A percentile compares a stretch with the other conserved stretches of the same genome.
Evolutionary conservation across 2,888 invertebrate species (phyloP).

Genomic region (Lochmaea crataegi): DNA sequence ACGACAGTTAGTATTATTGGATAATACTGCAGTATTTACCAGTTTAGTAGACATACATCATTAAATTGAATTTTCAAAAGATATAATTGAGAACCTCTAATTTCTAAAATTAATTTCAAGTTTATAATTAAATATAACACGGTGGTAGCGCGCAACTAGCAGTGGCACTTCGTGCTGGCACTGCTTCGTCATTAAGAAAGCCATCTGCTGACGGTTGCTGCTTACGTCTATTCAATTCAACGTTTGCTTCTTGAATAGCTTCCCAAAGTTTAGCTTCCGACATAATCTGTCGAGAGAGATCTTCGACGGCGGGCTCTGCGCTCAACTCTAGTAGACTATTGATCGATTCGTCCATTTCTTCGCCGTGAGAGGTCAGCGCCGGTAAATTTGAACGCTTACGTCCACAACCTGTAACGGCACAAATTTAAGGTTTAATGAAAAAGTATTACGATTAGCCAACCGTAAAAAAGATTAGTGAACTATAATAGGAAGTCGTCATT

Average conservation of each 20-base stretch:
- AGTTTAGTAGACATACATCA: too few species aligned
- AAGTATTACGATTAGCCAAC: too few species aligned
- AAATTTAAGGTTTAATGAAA: background rate
- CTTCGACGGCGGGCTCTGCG: slow-evolving; percentile 78
- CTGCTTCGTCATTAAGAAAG: slow-evolving; percentile 54
- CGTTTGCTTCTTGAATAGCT: slow-evolving; percentile 82
- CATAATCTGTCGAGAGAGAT: slow-evolving; percentile 81
- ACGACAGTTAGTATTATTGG: too few species aligned
- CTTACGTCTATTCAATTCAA: slow-evolving; percentile 75
- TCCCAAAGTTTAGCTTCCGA: slow-evolving; percentile 84
- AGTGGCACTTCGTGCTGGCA: slow-evolving; percentile 57
- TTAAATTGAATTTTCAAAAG: too few species aligned
- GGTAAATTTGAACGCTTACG: slow-evolving; percentile 72
- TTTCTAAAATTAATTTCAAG: background rate
- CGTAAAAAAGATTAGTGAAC: too few species aligned
- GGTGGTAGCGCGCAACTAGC: slow-evolving; percentile 63
- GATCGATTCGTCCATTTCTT: slow-evolving; percentile 73
- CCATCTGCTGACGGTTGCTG: slow-evolving; percentile 63
- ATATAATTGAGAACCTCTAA: background rate
- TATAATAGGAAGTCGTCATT: too few species aligned
- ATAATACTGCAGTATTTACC: too few species aligned
- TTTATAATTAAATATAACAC: slow-evolving; percentile 57
- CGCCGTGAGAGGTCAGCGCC: slow-evolving; percentile 63
- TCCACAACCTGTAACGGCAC: slow-evolving; percentile 74
- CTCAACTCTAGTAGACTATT: slow-evolving; percentile 75